Conservation (phyloP, 2,797 vertebrate genomes). For the Dromococcyx pavoninus region DNA sequence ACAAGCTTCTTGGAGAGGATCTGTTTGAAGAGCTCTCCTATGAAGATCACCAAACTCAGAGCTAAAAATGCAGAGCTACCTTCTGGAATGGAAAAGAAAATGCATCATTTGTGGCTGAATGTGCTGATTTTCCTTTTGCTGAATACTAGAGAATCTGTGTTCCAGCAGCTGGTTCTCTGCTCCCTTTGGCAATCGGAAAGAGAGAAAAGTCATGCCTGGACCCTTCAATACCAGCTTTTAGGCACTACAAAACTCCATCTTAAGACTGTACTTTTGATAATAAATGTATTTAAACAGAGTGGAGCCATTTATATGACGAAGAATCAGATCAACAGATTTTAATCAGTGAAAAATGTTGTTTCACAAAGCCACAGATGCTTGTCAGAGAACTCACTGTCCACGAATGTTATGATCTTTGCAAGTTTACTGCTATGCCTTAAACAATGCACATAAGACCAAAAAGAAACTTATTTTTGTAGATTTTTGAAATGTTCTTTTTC, state of each 20-base stretch:
- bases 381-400: not conserved
- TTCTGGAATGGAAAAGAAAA: not conserved
- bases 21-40: not conserved
- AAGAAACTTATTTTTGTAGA: not conserved
- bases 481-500: accelerated
- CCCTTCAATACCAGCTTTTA: not conserved
- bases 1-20: not conserved
- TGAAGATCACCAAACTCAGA: not conserved
- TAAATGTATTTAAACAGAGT: not conserved
- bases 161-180: not conserved
- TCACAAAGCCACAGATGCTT: not conserved
- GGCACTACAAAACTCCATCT: not conserved
- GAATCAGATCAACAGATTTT: not conserved
- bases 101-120: not conserved
- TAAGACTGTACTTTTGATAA: not conserved
- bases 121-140: not conserved
- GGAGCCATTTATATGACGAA: not conserved
- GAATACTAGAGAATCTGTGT: not conserved
- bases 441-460: not conserved
- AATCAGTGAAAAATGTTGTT: not conserved
- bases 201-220: not conserved
- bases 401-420: not conserved
- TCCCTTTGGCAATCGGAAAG: not conserved
- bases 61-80: not conserved
- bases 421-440: not conserved